These are phyloP conservation scores for Anorthoa munda DNA, from an alignment of 2,888 invertebrate genomes.

Conservation along the genomic window DNA sequence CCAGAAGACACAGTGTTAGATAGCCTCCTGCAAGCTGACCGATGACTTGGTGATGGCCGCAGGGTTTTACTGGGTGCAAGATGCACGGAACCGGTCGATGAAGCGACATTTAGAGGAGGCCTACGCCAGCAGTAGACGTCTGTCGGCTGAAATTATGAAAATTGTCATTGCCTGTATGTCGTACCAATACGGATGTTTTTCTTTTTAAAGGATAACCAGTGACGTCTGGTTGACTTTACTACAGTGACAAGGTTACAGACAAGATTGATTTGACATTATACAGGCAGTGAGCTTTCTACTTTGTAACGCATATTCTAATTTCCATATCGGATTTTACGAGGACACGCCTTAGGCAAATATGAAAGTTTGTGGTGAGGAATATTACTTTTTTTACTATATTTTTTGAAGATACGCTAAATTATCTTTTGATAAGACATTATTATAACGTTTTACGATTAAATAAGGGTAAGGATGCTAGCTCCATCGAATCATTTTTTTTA, in stretches of 20 bases:
- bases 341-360: slow-evolving; percentile 5
- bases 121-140: background rate
- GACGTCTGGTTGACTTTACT: background rate
- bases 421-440: too few relatives aligned
- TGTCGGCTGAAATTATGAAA: background rate
- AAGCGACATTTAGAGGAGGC: too few relatives aligned
- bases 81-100: background rate
- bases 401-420: too few relatives aligned
- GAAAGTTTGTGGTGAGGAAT: background rate
- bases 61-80: background rate
- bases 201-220: background rate
- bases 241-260: background rate
- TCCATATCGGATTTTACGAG: slow-evolving; percentile 50
- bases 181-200: background rate
- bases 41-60: background rate
- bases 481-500: too few relatives aligned
- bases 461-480: too few relatives aligned
- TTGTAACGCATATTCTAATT: slow-evolving; percentile 33
- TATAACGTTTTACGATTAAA: too few relatives aligned
- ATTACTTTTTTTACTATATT: too few relatives aligned
- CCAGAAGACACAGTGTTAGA: too few relatives aligned
- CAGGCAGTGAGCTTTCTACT: slow-evolving; percentile 11
- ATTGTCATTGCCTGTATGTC: too few relatives aligned
- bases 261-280: slow-evolving; percentile 44
- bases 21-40: background rate